Base-by-base conservation (phyloP, 2,888 invertebrate species). In the Trachelus troglodyta region DNA sequence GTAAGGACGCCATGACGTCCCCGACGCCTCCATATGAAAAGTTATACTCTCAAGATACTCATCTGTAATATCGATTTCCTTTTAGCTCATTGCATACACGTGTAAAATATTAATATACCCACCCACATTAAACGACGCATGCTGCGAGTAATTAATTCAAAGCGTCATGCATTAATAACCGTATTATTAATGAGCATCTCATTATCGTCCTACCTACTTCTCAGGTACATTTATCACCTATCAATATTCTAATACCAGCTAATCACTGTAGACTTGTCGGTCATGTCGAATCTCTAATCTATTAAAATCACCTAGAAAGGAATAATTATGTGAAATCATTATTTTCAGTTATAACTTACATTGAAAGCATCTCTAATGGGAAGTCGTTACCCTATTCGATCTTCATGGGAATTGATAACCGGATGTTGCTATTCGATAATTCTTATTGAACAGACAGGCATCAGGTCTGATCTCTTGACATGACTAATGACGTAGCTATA, bases 401-500 rank as follows among this genome's bases (percentile, higher is more conserved):
- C 56, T 23, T 56, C 56, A 23, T 56, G 56, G 56, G 56, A 23
- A 56, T 56, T 56, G 56, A 56, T 56, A 56, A 56, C 56, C 23
- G 56, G 56, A 56, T 6, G 23, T 23, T 9, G 23, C 56, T 23
- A 23, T 56, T 56, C 56, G 56, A 56, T 56, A 56, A 56, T 23
- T 56, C 56, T 56, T 56, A 56, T 56, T 56, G 23, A 56, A 56
- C 23, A 56, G 56, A 56, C 56, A 56, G 56, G 56, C 23, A 56
- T 56, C 56, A 56, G 23, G 23, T 56, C 56, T 56, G 56, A 23
- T 56, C 56, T 56, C 71, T 31, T 34, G 71, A 71, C 34, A 12
- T 71, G 71, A 71, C 71, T 71, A 71, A 71, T 71, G 71, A 71
- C 71, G 23, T 34, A 31, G 71, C 71, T 71, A 71, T 71, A 71